These are phyloP conservation scores for Heliocidaris tuberculata DNA, from an alignment of 35 echinoderm and acorn worm genomes.

Conservation along the genomic window DNA sequence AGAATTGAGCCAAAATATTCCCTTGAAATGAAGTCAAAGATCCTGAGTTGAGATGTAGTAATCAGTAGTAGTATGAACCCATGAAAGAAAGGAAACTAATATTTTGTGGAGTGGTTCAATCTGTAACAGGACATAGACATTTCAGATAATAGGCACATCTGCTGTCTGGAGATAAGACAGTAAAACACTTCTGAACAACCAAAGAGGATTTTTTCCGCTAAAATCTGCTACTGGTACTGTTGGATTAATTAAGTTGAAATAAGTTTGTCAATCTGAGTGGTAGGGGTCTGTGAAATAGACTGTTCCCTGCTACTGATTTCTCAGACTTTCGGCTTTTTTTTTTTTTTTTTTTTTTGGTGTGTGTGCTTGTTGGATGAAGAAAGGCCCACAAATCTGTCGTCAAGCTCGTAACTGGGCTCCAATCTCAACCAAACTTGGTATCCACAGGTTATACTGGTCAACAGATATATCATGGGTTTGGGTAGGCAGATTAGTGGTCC, in stretches of 20 bases:
- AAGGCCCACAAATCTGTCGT: conserved; percentile 29
- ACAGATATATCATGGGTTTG: neutral
- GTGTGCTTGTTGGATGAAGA: neutral
- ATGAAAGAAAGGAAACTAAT: neutral
- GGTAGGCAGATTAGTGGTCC: neutral
- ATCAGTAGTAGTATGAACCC: no score
- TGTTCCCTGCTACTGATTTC: neutral
- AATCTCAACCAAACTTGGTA: conserved; percentile 24
- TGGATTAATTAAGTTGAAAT: neutral
- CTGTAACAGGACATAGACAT: neutral
- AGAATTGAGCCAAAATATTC: no score
- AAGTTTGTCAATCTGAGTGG: no score
- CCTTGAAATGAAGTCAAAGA: no score
- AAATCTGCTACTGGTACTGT: neutral
- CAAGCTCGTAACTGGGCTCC: conserved; percentile 38
- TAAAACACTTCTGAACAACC: neutral
- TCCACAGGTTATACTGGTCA: conserved; percentile 24
- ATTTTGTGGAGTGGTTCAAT: neutral
- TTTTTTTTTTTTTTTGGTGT: no score
- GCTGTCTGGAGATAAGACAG: neutral
- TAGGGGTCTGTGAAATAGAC: neutral
- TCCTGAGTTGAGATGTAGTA: no score
- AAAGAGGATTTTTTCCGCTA: neutral
- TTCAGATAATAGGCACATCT: neutral
- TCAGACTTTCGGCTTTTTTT: neutral